Percentiles rank a stretch among this genome's conserved stretches.
Evolutionary conservation across 1,140 invertebrate genomes (phyloP).

Genomic region (Pseudomyrmex gracilis): DNA sequence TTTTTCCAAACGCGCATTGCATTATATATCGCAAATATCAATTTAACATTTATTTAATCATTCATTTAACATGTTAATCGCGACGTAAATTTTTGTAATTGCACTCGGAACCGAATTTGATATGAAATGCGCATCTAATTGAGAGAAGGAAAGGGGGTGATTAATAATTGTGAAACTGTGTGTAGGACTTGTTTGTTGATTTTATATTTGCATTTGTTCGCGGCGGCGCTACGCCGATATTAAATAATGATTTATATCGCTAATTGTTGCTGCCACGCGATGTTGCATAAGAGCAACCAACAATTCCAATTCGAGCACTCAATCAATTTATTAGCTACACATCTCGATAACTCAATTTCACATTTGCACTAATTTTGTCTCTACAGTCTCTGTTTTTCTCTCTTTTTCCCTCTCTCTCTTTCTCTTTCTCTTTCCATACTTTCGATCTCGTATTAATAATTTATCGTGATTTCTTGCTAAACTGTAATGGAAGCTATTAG

Average conservation of each 20-base stretch:
- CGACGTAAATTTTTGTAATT: constrained; percentile 44
- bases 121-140: constrained; percentile 46
- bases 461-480: constrained; percentile 31
- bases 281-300: constrained; percentile 11
- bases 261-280: constrained; percentile 13
- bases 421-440: background rate
- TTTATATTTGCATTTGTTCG: constrained; percentile 25
- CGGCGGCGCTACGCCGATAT: background rate
- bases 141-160: background rate
- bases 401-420: no score
- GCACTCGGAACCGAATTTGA: constrained; percentile 15
- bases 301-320: constrained; percentile 13
- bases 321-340: constrained; percentile 40
- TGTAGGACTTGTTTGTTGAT: constrained; percentile 3
- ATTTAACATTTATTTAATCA: constrained; percentile 38
- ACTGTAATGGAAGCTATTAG: constrained; percentile 35
- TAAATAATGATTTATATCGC: constrained; percentile 50
- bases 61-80: constrained; percentile 42
- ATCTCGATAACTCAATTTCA: constrained; percentile 31
- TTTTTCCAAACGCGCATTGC: background rate
- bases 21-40: constrained; percentile 28
- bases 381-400: background rate
- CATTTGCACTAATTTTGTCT: constrained; percentile 23
- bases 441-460: constrained; percentile 33
- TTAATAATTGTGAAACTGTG: constrained; percentile 48